Percentiles rank a stretch among this genome's conserved stretches.
Conservation (phyloP, 2,113 vertebrate species). For the Vimba vimba region DNA sequence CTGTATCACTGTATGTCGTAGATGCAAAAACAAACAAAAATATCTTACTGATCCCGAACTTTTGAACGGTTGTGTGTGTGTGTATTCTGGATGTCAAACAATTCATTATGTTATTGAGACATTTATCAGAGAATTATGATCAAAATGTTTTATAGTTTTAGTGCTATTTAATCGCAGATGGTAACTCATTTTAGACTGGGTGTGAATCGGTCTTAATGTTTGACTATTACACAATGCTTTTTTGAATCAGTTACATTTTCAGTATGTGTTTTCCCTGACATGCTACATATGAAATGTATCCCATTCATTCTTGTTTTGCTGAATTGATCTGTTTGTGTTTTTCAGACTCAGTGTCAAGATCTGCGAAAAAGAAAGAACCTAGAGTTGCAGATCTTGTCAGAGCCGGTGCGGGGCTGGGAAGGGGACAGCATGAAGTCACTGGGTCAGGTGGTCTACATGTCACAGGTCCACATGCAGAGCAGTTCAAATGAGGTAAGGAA, state of each 20-base stretch:
- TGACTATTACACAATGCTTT: not conserved
- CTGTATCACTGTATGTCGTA: not conserved
- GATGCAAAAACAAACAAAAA: not conserved
- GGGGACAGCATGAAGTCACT: constrained; percentile 93
- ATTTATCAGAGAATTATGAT: not conserved
- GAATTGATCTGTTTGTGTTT: not conserved
- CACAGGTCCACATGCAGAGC: constrained; percentile 88
- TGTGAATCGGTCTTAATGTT: not conserved
- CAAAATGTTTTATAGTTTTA: not conserved
- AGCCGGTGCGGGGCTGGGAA: constrained; percentile 94
- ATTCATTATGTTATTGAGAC: not conserved
- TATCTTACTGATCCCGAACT: not conserved
- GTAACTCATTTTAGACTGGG: not conserved
- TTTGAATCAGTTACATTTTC: not conserved
- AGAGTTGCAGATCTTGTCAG: constrained; percentile 94
- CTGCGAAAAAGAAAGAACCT: constrained; percentile 93
- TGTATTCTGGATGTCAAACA: not conserved
- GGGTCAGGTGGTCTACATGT: constrained; percentile 90
- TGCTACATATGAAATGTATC: not conserved
- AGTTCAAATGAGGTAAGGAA: constrained; percentile 86
- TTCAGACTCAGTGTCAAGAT: constrained; percentile 89
- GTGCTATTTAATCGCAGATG: not conserved
- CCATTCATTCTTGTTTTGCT: not conserved
- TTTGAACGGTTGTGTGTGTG: not conserved
- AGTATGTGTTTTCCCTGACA: not conserved